These are phyloP conservation scores for Nanger granti DNA, from an alignment of 2,113 vertebrate species.

Conservation along the genomic window DNA sequence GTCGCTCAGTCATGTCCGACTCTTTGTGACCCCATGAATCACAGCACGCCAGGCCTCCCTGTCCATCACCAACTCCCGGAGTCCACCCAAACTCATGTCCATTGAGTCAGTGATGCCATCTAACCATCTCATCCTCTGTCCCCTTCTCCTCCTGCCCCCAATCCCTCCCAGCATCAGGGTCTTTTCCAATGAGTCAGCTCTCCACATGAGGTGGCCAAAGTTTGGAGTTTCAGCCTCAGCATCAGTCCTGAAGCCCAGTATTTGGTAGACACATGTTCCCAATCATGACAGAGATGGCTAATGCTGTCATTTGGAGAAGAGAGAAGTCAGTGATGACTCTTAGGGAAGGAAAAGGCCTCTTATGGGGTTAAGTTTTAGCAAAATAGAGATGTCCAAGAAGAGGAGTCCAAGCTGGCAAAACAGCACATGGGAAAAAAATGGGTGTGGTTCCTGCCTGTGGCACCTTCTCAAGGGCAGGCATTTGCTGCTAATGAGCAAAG, in stretches of 20 bases:
- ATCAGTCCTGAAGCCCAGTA: neutral
- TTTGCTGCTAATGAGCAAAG: neutral
- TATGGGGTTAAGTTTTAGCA: neutral
- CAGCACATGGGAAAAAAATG: neutral
- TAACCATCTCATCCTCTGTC: too few relatives aligned
- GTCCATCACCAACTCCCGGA: too few relatives aligned
- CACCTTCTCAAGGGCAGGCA: neutral
- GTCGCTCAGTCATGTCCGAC: too few relatives aligned
- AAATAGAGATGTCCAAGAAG: neutral
- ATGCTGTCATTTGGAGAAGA: neutral
- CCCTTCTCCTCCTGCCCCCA: too few relatives aligned
- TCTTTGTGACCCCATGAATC: too few relatives aligned
- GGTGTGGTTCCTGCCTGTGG: neutral
- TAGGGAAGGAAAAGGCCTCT: neutral
- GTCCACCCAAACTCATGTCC: too few relatives aligned
- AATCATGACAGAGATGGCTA: neutral
- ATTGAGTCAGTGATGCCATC: too few relatives aligned
- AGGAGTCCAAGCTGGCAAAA: neutral
- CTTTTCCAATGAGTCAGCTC: too few relatives aligned
- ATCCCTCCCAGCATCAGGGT: too few relatives aligned
- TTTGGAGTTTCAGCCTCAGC: too few relatives aligned
- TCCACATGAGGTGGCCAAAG: too few relatives aligned
- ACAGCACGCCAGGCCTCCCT: too few relatives aligned
- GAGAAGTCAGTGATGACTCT: neutral
- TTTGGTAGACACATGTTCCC: neutral